These are phyloP conservation scores for Lamproptera curius DNA, from an alignment of 2,888 invertebrate genomes.

Conservation along the genomic window DNA sequence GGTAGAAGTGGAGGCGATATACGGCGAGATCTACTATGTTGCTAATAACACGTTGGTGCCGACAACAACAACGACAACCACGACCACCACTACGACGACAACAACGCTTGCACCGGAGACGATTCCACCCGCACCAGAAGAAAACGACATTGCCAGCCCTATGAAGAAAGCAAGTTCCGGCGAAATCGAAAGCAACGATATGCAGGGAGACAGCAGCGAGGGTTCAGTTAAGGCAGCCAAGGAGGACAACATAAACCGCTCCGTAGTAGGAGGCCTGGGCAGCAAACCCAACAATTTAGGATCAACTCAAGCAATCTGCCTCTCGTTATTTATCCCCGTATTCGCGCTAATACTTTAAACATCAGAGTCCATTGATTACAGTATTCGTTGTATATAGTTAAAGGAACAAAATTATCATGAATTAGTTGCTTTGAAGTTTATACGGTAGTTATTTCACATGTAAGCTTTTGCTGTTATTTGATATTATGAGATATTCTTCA, in stretches of 20 bases:
- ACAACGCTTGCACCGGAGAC: constrained; percentile 75
- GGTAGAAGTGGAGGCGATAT: constrained; percentile 84
- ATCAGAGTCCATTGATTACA: constrained; percentile 24
- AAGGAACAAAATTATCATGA: constrained; percentile 46
- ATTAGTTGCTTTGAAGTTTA: constrained; percentile 54
- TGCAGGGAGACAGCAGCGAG: constrained; percentile 54
- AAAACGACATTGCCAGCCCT: constrained; percentile 56
- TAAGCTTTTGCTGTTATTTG: constrained; percentile 61
- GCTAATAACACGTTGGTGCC: constrained; percentile 87
- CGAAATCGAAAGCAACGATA: constrained; percentile 48
- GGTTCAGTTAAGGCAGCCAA: constrained; percentile 46
- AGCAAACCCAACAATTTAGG: constrained; percentile 47
- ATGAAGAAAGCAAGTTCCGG: constrained; percentile 45
- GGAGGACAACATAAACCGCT: constrained; percentile 55
- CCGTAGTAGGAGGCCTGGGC: constrained; percentile 59
- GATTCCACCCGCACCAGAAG: constrained; percentile 71
- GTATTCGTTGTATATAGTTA: constrained; percentile 56
- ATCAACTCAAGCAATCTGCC: constrained; percentile 37
- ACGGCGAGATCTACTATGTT: constrained; percentile 87
- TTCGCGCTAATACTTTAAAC: constrained; percentile 56
- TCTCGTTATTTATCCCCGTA: constrained; percentile 48
- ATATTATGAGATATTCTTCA: constrained; percentile 34
- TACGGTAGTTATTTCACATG: constrained; percentile 48
- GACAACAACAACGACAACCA: constrained; percentile 81
- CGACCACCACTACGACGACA: constrained; percentile 80